Evolutionary conservation across 2,113 vertebrate species (phyloP), one percentile per base, ranked within the genome.

Genomic region (Xenus cinereus): DNA sequence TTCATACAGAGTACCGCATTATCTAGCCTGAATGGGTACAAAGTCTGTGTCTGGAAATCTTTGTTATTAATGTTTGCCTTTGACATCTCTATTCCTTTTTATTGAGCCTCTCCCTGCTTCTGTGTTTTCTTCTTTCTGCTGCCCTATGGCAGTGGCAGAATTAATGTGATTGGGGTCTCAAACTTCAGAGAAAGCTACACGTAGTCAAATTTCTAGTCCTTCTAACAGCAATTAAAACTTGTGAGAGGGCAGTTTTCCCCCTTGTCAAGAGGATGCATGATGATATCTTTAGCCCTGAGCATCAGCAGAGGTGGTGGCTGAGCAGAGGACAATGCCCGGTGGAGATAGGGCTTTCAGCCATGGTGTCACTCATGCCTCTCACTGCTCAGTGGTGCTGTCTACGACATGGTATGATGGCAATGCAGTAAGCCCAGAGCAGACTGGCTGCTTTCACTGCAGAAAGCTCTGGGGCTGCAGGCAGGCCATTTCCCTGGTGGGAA

Each of bases 351-450:
- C 15, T 82, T 78, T 53, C 45, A 69, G 32, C 14, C 8, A 1
- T 10, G 18, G 18, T 18, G 10, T 46, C 27, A 45, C 22, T 72
- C 18, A 12, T 12, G 2, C 19, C 24, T 53, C 12, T 63, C 37
- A 53, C 51, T 23, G 4, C 27, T 72, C 46, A 35, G 12, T 2
- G 2, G 2, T 72, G 41, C 10, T 75, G 33, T 35, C 37, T 67
- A 7, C 12, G 14, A 14, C 4, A 2, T 27, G 46, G 22, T 12
- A 18, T 19, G 30, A 30, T 2, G 17, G 24, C 3, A 4, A n/a
- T 16, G 13, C 19, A 53, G 21, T 26, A 45, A 92, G 20, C 33
- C 27, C 46, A 50, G 32, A 72, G 22, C 8, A 6, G 5, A 8
- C 4, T 63, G 32, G 9, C 37, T 67, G 51, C 17, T 76, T 10